A percentile compares a stretch with the other conserved stretches of the same genome.
phyloP scores from a whole-genome alignment of 1,140 invertebrate species.

The Drosophila takahashii region DNA sequence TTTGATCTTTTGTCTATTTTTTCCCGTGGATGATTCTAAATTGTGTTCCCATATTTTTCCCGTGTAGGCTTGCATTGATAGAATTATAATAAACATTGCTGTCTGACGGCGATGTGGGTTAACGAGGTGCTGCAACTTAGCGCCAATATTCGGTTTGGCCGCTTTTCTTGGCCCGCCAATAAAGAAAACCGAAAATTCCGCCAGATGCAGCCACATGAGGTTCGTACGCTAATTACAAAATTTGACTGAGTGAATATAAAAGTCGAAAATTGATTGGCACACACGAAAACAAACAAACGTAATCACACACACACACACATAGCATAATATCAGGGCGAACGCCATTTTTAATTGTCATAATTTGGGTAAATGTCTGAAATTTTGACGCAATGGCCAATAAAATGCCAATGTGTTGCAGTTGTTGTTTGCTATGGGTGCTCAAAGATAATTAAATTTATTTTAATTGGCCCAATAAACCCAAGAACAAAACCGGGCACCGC shows the following conservation, averaged over 20 bases:
- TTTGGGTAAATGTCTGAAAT: conserved; percentile 54
- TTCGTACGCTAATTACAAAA: conserved; percentile 68
- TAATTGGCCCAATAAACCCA: conserved; percentile 43
- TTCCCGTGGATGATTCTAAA: too few relatives aligned
- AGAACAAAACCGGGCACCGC: conserved; percentile 11
- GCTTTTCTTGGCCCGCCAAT: conserved; percentile 60
- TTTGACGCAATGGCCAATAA: conserved; percentile 56
- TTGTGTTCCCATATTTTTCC: not conserved
- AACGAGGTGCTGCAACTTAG: conserved; percentile 70
- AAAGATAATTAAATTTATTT: conserved; percentile 57
- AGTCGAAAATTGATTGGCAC: conserved; percentile 80
- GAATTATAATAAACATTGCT: conserved; percentile 53
- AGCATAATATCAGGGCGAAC: conserved; percentile 4
- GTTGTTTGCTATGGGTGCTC: conserved; percentile 48
- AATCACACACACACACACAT: conserved; percentile 13
- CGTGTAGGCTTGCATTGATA: conserved; percentile 39
- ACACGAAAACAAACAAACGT: conserved; percentile 57
- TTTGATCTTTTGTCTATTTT: too few relatives aligned
- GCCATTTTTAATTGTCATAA: conserved; percentile 69
- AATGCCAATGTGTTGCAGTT: conserved; percentile 45
- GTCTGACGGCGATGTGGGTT: conserved; percentile 52
- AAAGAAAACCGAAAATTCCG: conserved; percentile 45
- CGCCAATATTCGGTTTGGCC: conserved; percentile 61
- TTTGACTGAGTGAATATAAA: conserved; percentile 81
- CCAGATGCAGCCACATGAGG: conserved; percentile 60